Conservation (phyloP, 35 echinoderm and acorn worm genomes). For the Heliocidaris tuberculata region DNA sequence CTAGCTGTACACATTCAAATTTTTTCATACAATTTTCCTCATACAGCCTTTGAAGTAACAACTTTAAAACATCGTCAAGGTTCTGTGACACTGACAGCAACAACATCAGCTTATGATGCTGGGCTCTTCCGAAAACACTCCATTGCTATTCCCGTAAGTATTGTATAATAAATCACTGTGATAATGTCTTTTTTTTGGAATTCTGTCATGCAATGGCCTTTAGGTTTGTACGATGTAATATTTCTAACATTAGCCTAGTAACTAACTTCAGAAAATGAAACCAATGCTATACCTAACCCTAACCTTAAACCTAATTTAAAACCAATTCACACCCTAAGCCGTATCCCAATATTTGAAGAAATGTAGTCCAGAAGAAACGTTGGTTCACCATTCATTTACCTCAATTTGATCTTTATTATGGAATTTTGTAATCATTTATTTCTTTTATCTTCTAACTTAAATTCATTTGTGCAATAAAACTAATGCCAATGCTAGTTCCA, state of each 20-base stretch:
- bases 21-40: background rate
- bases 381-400: background rate
- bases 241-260: too few relatives aligned
- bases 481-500: too few relatives aligned
- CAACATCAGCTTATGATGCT: slow-evolving; percentile 59
- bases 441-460: too few relatives aligned
- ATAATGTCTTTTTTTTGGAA: background rate
- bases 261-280: too few relatives aligned
- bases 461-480: too few relatives aligned
- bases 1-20: background rate
- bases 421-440: too few relatives aligned
- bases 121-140: slow-evolving; percentile 63
- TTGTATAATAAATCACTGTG: background rate
- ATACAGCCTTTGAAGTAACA: slow-evolving; percentile 61
- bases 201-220: too few relatives aligned
- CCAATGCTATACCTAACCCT: too few relatives aligned
- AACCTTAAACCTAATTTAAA: background rate
- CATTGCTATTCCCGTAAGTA: slow-evolving; percentile 60
- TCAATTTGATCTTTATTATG: background rate
- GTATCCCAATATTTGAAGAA: background rate
- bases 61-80: slow-evolving; percentile 57
- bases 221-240: too few relatives aligned
- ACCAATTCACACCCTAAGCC: background rate
- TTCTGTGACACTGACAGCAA: slow-evolving; percentile 76
- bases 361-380: background rate